A percentile compares a stretch with the other conserved stretches of the same genome.
Conservation (phyloP, 2,797 vertebrate species). For the Chelmon rostratus region DNA sequence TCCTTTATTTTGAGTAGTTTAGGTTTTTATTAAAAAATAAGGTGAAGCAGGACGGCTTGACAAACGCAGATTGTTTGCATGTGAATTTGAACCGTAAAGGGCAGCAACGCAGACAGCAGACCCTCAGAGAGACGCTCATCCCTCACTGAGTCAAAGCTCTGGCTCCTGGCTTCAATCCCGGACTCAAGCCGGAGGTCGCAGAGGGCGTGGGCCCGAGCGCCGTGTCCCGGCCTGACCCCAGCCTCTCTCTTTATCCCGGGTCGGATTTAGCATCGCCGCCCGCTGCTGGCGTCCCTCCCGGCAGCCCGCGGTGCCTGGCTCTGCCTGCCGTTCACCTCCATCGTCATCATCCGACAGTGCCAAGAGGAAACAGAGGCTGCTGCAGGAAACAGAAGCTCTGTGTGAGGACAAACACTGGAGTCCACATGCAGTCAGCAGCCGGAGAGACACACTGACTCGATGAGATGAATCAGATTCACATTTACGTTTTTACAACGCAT, state of each 20-base stretch:
- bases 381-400: slow-evolving; percentile 64
- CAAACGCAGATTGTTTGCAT: not conserved
- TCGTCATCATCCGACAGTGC: slow-evolving; percentile 37
- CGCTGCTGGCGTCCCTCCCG: slow-evolving; percentile 43
- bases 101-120: not conserved
- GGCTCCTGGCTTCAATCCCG: slow-evolving; percentile 31
- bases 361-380: slow-evolving; percentile 63
- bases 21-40: not conserved
- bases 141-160: slow-evolving; percentile 27
- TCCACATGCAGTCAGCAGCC: slow-evolving; percentile 23
- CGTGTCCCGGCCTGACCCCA: slow-evolving; percentile 53
- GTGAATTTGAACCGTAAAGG: not conserved
- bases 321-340: slow-evolving; percentile 50
- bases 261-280: slow-evolving; percentile 51
- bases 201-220: slow-evolving; percentile 1
- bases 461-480: slow-evolving; percentile 17
- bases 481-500: not conserved
- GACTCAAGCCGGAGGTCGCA: slow-evolving; percentile 24
- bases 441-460: not conserved
- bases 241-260: slow-evolving; percentile 36
- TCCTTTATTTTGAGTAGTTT: not conserved
- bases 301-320: slow-evolving; percentile 56
- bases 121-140: slow-evolving; percentile 19
- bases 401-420: slow-evolving; percentile 50
- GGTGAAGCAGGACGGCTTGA: not conserved